Conservation (phyloP, 23 tunicate genomes). For the Botrylloides violaceus region DNA sequence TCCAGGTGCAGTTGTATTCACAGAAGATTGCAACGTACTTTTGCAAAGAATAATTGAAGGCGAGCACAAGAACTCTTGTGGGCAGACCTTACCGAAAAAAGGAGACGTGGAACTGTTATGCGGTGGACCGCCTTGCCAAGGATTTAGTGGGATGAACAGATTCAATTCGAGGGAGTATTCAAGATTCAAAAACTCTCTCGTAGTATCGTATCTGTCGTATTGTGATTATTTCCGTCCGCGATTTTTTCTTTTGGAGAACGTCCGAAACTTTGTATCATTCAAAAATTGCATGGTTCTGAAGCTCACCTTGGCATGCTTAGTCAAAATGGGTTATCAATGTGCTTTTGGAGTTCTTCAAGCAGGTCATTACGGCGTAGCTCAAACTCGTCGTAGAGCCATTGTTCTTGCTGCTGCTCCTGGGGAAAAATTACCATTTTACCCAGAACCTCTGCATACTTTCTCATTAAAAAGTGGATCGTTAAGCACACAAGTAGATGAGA, state of each 20-base stretch:
- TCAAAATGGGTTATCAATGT: constrained; percentile 90
- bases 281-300: constrained; percentile 78
- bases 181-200: constrained; percentile 68
- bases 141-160: constrained; percentile 94
- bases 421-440: constrained; percentile 69
- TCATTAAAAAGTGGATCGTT: constrained; percentile 58
- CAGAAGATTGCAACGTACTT: constrained; percentile 79
- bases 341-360: constrained; percentile 84
- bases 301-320: constrained; percentile 53
- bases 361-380: constrained; percentile 89
- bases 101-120: constrained; percentile 85
- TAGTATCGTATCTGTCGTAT: constrained; percentile 72
- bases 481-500: constrained; percentile 56
- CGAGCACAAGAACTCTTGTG: constrained; percentile 49
- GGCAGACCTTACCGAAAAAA: constrained; percentile 69
- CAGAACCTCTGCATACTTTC: constrained; percentile 83
- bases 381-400: constrained; percentile 77
- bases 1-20: constrained; percentile 82
- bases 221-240: constrained; percentile 89
- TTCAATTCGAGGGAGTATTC: constrained; percentile 87
- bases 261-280: constrained; percentile 69
- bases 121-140: constrained; percentile 96
- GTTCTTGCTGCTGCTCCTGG: constrained; percentile 90
- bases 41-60: constrained; percentile 66
- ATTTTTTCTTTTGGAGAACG: constrained; percentile 79